Conservation (phyloP, 2,888 invertebrate genomes). For the Lasioglossum pauxillum region DNA sequence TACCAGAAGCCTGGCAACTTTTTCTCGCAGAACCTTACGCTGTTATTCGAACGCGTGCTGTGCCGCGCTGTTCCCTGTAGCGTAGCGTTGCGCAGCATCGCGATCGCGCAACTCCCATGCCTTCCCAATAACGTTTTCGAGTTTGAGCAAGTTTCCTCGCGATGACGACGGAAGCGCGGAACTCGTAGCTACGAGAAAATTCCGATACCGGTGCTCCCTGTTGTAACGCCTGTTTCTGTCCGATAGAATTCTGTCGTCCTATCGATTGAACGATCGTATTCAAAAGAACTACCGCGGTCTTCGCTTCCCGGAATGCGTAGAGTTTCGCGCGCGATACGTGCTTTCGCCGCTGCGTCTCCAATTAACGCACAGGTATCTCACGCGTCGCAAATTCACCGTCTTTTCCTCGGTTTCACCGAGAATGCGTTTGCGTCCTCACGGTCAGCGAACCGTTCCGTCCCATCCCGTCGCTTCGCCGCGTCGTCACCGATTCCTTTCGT, state of each 20-base stretch:
- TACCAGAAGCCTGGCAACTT: not conserved
- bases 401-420: conserved; percentile 74
- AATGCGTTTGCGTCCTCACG: conserved; percentile 63
- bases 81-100: conserved; percentile 5
- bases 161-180: not conserved
- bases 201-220: conserved; percentile 33
- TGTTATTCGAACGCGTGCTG: not conserved
- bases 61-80: not conserved
- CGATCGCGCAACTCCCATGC: not conserved
- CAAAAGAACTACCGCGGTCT: not conserved
- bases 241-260: not conserved
- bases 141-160: not conserved
- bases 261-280: not conserved
- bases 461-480: conserved; percentile 35
- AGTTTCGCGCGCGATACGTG: conserved; percentile 16
- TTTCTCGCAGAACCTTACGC: not conserved
- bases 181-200: conserved; percentile 25
- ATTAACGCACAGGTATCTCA: conserved; percentile 78
- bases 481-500: conserved; percentile 20
- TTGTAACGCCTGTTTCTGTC: not conserved
- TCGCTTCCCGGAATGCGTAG: not conserved
- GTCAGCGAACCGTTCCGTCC: conserved; percentile 34
- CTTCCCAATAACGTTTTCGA: not conserved
- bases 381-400: conserved; percentile 57
- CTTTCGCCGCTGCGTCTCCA: conserved; percentile 73